A percentile compares a stretch with the other conserved stretches of the same genome.
Evolutionary conservation across 2,888 invertebrate genomes (phyloP).

Genomic region (Blastobasis adustella): DNA sequence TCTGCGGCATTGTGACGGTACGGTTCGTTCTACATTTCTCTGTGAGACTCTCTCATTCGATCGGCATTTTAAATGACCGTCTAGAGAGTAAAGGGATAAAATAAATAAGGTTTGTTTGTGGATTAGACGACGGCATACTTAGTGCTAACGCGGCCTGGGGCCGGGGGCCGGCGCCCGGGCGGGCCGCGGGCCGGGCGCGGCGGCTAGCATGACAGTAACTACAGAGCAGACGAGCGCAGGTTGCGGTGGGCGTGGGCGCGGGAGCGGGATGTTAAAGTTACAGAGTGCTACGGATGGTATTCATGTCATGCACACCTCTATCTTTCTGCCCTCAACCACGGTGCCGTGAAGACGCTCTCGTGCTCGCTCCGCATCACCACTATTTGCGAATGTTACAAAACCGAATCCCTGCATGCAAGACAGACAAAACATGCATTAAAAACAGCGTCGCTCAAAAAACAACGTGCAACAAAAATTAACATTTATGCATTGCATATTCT

Average conservation of each 20-base stretch:
- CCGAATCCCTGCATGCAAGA: constrained; percentile 99
- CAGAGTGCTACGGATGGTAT: constrained; percentile 76
- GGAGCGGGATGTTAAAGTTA: constrained; percentile 80
- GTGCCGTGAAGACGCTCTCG: constrained; percentile 99
- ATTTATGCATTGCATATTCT: constrained; percentile 77
- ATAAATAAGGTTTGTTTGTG: constrained; percentile 74
- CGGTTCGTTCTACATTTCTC: constrained; percentile 74
- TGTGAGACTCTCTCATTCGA: constrained; percentile 74
- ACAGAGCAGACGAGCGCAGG: constrained; percentile 74
- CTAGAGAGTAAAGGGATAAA: constrained; percentile 79
- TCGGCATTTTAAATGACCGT: constrained; percentile 79
- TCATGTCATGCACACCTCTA: constrained; percentile 98
- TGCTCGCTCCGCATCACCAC: constrained; percentile 99
- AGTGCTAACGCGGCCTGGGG: constrained; percentile 48
- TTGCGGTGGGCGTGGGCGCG: constrained; percentile 70
- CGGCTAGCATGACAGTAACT: constrained; percentile 69
- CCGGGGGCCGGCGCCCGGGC: constrained; percentile 22
- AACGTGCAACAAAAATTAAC: constrained; percentile 85
- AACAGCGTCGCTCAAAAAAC: constrained; percentile 85
- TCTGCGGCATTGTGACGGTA: constrained; percentile 67
- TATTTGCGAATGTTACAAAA: constrained; percentile 99
- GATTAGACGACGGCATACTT: constrained; percentile 63
- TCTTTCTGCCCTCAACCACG: constrained; percentile 99
- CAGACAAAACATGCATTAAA: constrained; percentile 96
- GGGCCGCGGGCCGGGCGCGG: constrained; percentile 17